A percentile compares a stretch with the other conserved stretches of the same genome.
phyloP scores from a whole-genome alignment of 2,797 vertebrate species.

The Oryzias dopingdopingensis region DNA sequence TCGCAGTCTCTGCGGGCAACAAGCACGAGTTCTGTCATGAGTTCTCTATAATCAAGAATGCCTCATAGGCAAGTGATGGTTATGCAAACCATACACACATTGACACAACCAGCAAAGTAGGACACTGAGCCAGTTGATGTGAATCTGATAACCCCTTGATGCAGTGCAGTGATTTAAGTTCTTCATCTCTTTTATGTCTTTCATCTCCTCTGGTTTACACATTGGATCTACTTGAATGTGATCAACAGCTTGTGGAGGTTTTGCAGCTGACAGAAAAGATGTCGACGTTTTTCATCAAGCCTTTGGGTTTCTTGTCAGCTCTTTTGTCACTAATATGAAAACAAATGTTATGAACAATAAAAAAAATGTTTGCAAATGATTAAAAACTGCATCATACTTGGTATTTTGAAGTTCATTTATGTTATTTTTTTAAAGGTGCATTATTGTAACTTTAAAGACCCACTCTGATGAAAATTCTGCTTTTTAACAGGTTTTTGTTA shows the following conservation, averaged over 20 bases:
- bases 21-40: conserved; percentile 38
- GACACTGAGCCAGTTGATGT: conserved; percentile 32
- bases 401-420: too few species aligned
- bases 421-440: too few species aligned
- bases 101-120: conserved; percentile 35
- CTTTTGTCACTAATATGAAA: background rate
- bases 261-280: conserved; percentile 37
- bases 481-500: too few species aligned
- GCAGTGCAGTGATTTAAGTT: conserved; percentile 5
- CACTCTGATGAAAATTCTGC: too few species aligned
- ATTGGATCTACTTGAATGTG: conserved; percentile 35
- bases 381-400: too few species aligned
- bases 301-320: conserved; percentile 10
- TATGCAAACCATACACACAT: conserved; percentile 11
- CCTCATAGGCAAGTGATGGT: conserved; percentile 3
- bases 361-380: too few species aligned
- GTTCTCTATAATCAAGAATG: conserved; percentile 21
- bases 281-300: conserved; percentile 25
- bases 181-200: conserved; percentile 17
- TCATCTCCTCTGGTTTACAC: conserved; percentile 22
- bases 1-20: conserved; percentile 5
- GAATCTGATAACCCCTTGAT: conserved; percentile 39
- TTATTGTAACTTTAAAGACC: too few species aligned
- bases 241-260: conserved; percentile 34
- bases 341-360: too few species aligned